A percentile compares a stretch with the other conserved stretches of the same genome.
Evolutionary conservation across 2,888 invertebrate species (phyloP).

Genomic region (Uropetala carovei): DNA sequence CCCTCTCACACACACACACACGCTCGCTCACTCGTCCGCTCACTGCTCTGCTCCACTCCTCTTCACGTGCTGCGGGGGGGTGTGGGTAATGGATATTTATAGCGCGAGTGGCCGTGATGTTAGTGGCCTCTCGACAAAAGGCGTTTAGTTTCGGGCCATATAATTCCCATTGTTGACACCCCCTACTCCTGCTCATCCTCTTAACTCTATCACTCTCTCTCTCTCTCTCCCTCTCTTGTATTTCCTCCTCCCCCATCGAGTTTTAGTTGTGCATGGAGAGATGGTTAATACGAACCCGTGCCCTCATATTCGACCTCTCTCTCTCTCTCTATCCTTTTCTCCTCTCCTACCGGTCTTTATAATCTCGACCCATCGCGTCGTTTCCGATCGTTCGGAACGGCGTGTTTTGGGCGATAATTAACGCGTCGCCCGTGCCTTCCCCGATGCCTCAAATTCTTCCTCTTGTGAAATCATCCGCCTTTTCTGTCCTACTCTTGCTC

Average conservation of each 20-base stretch:
- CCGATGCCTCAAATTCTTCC: no score
- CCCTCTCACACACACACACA: background rate
- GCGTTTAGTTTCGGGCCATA: conserved; percentile 51
- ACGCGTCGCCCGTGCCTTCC: background rate
- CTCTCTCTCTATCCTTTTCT: background rate
- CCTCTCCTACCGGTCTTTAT: background rate
- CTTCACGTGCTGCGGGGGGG: background rate
- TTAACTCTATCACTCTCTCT: background rate
- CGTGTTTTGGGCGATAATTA: background rate
- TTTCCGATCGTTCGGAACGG: background rate
- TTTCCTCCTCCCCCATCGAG: background rate
- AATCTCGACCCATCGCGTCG: background rate
- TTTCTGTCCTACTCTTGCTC: no score
- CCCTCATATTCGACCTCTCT: background rate
- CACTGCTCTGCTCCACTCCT: background rate
- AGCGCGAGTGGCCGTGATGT: conserved; percentile 42
- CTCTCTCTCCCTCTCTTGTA: background rate
- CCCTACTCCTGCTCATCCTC: background rate
- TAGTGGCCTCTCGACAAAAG: conserved; percentile 43
- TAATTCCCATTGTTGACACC: conserved; percentile 40
- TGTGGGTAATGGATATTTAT: conserved; percentile 49
- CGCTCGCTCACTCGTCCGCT: background rate
- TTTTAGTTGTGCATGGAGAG: background rate
- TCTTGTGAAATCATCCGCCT: no score
- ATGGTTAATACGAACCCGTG: background rate